Evolutionary conservation across 1,140 invertebrate genomes (phyloP).

Genomic region (Tribolium madens): DNA sequence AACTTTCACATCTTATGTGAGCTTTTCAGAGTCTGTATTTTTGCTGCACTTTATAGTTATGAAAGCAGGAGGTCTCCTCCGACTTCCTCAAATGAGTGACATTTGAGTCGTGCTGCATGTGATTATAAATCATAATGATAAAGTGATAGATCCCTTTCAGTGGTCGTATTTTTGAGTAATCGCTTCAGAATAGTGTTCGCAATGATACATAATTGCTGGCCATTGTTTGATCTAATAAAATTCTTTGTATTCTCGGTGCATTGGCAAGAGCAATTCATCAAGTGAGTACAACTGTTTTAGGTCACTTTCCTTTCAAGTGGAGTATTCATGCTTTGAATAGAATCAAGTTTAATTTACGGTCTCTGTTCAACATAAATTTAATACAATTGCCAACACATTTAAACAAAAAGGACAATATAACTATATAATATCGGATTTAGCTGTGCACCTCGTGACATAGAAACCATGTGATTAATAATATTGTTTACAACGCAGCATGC

Average conservation of each 20-base stretch:
- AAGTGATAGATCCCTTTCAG: not conserved
- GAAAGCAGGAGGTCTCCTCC: too few species aligned
- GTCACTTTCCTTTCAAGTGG: conserved; percentile 49
- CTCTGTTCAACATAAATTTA: conserved; percentile 41
- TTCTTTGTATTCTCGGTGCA: conserved; percentile 42
- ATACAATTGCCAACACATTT: conserved; percentile 39
- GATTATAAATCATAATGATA: conserved; percentile 21
- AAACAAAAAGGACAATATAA: conserved; percentile 36
- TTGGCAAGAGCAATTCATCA: conserved; percentile 47
- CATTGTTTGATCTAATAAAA: conserved; percentile 45
- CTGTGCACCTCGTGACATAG: conserved; percentile 20
- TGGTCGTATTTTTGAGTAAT: not conserved
- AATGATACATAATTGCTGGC: conserved; percentile 19
- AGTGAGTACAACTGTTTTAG: conserved; percentile 44
- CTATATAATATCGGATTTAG: conserved; percentile 39
- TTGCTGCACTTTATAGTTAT: too few species aligned
- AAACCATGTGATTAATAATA: conserved; percentile 33
- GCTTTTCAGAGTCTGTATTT: too few species aligned
- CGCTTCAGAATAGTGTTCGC: conserved; percentile 6
- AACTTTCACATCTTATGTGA: not conserved
- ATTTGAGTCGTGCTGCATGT: not conserved
- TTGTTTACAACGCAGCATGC: conserved; percentile 31
- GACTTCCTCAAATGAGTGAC: not conserved
- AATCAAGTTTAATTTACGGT: conserved; percentile 44
- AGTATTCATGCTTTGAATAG: conserved; percentile 49